Conservation (phyloP, 2,888 invertebrate genomes). For the Ophioninae sp. region DNA sequence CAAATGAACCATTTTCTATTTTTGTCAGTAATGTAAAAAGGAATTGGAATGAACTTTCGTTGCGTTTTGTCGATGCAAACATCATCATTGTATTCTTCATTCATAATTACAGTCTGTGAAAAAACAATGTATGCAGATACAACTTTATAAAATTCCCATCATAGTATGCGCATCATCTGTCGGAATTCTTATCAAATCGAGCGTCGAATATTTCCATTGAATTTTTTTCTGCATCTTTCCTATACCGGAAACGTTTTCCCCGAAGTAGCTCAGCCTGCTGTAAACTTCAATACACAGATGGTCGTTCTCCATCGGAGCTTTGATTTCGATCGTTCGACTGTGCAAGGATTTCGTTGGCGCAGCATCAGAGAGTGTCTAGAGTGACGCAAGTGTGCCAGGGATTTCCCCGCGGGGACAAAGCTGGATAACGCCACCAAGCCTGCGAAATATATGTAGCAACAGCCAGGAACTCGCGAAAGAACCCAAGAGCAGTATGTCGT, state of each 20-base stretch:
- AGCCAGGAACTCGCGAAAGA: conserved; percentile 33
- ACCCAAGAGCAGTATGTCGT: conserved; percentile 32
- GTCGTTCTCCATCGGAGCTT: conserved; percentile 37
- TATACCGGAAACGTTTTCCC: conserved; percentile 8
- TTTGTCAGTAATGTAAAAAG: too few species aligned
- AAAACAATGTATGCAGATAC: not conserved
- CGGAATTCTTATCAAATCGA: not conserved
- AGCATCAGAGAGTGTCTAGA: conserved; percentile 14
- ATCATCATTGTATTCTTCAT: too few species aligned
- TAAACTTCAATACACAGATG: conserved; percentile 30
- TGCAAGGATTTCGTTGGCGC: conserved; percentile 39
- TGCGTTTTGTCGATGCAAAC: too few species aligned
- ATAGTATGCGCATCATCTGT: not conserved
- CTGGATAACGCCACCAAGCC: conserved; percentile 42
- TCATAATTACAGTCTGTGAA: not conserved
- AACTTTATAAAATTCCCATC: not conserved
- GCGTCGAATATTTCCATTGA: conserved; percentile 2
- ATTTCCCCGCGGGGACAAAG: conserved; percentile 45
- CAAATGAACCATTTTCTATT: too few species aligned
- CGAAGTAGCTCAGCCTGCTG: conserved; percentile 2
- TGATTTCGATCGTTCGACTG: conserved; percentile 46
- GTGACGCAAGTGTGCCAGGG: conserved; percentile 45
- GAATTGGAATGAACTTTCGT: too few species aligned
- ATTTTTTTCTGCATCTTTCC: not conserved
- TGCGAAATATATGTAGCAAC: conserved; percentile 40